Conservation (phyloP, 1,140 invertebrate genomes). For the Megalonaias nervosa region DNA sequence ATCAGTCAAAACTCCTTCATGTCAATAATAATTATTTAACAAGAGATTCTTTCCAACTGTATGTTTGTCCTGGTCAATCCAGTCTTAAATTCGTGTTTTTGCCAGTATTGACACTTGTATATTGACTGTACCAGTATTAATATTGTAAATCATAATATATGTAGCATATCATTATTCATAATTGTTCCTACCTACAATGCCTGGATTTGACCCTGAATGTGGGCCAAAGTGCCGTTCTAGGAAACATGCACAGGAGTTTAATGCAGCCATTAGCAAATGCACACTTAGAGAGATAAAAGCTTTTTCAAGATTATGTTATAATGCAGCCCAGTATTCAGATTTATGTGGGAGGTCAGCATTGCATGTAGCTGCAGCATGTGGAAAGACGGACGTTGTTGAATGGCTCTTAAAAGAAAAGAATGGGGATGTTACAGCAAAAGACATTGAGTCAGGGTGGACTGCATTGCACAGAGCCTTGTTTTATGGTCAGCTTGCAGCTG, state of each 20-base stretch:
- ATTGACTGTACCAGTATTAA: too few species aligned
- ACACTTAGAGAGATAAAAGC: constrained; percentile 50
- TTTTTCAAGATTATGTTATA: constrained; percentile 73
- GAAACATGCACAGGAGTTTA: constrained; percentile 76
- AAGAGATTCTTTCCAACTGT: too few species aligned
- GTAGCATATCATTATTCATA: too few species aligned
- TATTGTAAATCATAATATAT: too few species aligned
- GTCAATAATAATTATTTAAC: too few species aligned
- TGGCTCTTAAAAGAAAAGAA: constrained; percentile 79
- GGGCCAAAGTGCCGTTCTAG: constrained; percentile 76
- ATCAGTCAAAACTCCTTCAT: too few species aligned
- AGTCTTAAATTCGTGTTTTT: too few species aligned
- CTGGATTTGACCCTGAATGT: constrained; percentile 47
- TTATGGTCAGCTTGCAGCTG: constrained; percentile 81
- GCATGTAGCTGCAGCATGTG: constrained; percentile 81
- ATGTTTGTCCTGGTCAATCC: too few species aligned
- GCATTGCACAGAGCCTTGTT: constrained; percentile 83
- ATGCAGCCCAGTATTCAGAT: constrained; percentile 73
- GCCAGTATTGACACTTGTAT: too few species aligned
- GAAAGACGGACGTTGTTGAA: constrained; percentile 76
- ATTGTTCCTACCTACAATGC: too few species aligned
- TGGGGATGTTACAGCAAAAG: constrained; percentile 77
- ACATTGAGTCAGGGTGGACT: constrained; percentile 83
- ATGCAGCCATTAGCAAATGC: constrained; percentile 76
- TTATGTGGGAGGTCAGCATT: constrained; percentile 77